Evolutionary conservation across 2,797 vertebrate genomes (phyloP).

Genomic region (Bovichtus variegatus): DNA sequence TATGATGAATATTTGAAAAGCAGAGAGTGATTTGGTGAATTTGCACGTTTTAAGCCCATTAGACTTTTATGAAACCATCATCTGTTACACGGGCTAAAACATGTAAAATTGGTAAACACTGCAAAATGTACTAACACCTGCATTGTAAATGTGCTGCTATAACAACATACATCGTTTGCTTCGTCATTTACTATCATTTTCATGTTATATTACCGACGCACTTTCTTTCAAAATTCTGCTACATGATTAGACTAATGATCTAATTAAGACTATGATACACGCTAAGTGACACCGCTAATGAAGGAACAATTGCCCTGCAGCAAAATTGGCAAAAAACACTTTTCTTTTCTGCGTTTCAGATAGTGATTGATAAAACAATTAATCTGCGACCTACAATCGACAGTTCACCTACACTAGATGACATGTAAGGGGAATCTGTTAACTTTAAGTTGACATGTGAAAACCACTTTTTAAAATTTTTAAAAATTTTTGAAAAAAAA

Average conservation of each 20-base stretch:
- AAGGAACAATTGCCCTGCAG: not conserved
- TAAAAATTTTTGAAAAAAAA: too few relatives aligned
- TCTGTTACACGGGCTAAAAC: not conserved
- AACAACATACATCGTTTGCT: constrained; percentile 22
- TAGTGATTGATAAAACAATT: not conserved
- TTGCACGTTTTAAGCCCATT: constrained; percentile 13
- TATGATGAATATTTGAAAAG: constrained; percentile 5
- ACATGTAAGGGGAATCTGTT: not conserved
- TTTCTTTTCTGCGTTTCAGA: not conserved
- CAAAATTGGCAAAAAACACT: not conserved
- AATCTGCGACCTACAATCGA: not conserved
- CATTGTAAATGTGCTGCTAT: constrained; percentile 55
- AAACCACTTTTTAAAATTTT: too few relatives aligned
- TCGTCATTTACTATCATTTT: constrained; percentile 17
- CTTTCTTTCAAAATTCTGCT: constrained; percentile 33
- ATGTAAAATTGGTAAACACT: constrained; percentile 18
- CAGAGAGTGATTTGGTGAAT: constrained; percentile 1
- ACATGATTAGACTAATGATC: constrained; percentile 5
- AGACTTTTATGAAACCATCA: not conserved
- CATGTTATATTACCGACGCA: constrained; percentile 28
- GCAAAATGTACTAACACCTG: constrained; percentile 47
- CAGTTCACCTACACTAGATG: not conserved
- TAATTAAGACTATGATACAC: too few relatives aligned
- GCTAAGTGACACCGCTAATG: not conserved
- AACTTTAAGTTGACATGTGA: not conserved